Evolutionary conservation across 2,888 invertebrate species (phyloP), one percentile per base, ranked within the genome.

Genomic region (Gymnocheta viridis): DNA sequence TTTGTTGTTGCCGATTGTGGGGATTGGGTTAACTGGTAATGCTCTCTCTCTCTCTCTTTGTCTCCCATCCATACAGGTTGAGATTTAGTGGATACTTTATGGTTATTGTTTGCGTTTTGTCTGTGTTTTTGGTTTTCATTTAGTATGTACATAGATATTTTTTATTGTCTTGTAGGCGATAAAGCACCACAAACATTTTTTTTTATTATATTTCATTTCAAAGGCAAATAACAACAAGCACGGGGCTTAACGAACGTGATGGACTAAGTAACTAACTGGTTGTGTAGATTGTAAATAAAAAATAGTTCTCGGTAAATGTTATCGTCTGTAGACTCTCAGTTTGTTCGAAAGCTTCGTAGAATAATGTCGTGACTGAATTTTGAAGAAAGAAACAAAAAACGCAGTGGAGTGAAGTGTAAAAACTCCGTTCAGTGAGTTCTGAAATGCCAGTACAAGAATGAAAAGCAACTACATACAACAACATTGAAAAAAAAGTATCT

Each of bases 331-430:
- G 77, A 66, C 66, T 77, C 86, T 86, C 82, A 86, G 86, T 85
- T 76, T 81, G 80, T 49, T 82, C 78, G 81, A 85, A 86, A 86
- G 84, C 86, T 86, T 80, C 78, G 80, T 82, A 67, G 76, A 79
- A 84, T 81, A 84, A 85, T 86, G 86, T 85, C 82, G 85, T 86
- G 82, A 82, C 67, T 73, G 80, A 77, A 81, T 82, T 79, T 70
- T 29, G 17, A 44, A 38, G 56, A 29, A 77, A 64, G 6, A 49
- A 67, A 44, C 27, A 32, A 41, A 69, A 70, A 35, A 17, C 17
- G 58, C 19, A 76, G 35, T 64, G 32, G 62, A 74, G 58, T 60
- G 56, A 58, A 73, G 10, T 49, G 24, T 47, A 66, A 62, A 70
- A 79, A 77, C 78, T 17, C 54, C 78, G 77, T 82, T 82, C 29